Evolutionary conservation across 2,113 vertebrate genomes (phyloP).

Genomic region (Sapajus apella): DNA sequence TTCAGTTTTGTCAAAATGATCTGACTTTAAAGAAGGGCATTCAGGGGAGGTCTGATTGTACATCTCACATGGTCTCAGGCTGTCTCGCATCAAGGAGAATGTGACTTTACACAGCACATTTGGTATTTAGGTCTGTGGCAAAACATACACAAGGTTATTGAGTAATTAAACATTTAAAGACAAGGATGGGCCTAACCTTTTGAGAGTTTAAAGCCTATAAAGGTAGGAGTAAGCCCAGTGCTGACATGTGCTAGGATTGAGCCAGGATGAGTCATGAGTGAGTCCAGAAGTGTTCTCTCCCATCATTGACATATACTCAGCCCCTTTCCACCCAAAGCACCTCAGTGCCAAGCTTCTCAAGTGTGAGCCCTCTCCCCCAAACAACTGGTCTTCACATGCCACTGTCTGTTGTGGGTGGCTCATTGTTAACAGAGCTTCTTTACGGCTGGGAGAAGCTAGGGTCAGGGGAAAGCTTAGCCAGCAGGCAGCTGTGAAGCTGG

Average conservation of each 20-base stretch:
- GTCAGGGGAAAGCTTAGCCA: not conserved
- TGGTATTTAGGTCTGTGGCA: slow-evolving; percentile 3
- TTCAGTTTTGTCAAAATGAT: not conserved
- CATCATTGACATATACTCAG: not conserved
- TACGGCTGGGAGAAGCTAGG: not conserved
- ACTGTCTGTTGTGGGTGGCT: not conserved
- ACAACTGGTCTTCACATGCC: not conserved
- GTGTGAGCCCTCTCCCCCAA: not conserved
- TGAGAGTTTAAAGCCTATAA: slow-evolving; percentile 34
- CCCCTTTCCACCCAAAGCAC: not conserved
- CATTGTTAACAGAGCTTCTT: not conserved
- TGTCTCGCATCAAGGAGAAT: not conserved
- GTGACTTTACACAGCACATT: not conserved
- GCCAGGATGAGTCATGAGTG: not conserved
- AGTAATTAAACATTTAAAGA: not conserved
- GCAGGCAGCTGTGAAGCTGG: not conserved
- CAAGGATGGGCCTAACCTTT: not conserved
- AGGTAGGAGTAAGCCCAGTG: slow-evolving; percentile 12
- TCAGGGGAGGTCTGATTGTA: not conserved
- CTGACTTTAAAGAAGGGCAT: not conserved
- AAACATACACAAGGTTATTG: slow-evolving; percentile 30
- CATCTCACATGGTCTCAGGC: not conserved
- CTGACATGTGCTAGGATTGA: not conserved
- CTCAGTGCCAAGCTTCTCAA: not conserved
- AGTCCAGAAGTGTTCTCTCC: not conserved